Evolutionary conservation across 2,888 invertebrate genomes (phyloP).

Genomic region (Cephus pygmeus): DNA sequence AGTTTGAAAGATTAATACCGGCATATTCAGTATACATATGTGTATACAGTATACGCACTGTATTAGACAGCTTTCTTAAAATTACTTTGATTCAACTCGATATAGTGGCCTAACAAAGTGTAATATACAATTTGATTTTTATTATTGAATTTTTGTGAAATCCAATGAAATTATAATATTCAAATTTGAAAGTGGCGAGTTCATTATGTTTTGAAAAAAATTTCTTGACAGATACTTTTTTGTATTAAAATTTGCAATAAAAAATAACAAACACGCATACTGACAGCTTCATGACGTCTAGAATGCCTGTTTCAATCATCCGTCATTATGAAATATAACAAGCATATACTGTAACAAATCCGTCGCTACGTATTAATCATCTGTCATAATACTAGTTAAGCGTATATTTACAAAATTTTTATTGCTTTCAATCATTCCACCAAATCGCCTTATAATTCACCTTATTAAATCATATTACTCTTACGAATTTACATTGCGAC

Average conservation of each 20-base stretch:
- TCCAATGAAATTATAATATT: neutral
- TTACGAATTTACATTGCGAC: neutral
- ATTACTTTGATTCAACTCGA: neutral
- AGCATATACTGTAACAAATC: constrained; percentile 7
- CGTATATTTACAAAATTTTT: neutral
- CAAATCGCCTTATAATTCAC: neutral
- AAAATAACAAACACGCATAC: neutral
- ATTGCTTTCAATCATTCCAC: neutral
- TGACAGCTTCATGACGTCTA: constrained; percentile 13
- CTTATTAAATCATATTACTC: neutral
- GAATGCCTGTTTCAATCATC: constrained; percentile 14
- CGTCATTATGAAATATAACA: constrained; percentile 15
- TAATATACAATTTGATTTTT: neutral
- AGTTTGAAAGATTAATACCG: neutral
- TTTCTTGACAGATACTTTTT: neutral
- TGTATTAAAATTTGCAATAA: neutral
- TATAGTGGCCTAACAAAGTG: neutral
- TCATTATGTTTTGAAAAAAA: neutral
- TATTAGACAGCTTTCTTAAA: neutral
- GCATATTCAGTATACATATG: neutral
- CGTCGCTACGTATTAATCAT: constrained; percentile 20
- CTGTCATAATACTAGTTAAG: neutral
- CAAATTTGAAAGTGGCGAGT: neutral
- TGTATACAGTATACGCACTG: neutral
- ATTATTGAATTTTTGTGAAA: neutral